These are phyloP conservation scores for Otolemur crassicaudatus DNA, from an alignment of 2,797 vertebrate genomes.

Conservation along the genomic window DNA sequence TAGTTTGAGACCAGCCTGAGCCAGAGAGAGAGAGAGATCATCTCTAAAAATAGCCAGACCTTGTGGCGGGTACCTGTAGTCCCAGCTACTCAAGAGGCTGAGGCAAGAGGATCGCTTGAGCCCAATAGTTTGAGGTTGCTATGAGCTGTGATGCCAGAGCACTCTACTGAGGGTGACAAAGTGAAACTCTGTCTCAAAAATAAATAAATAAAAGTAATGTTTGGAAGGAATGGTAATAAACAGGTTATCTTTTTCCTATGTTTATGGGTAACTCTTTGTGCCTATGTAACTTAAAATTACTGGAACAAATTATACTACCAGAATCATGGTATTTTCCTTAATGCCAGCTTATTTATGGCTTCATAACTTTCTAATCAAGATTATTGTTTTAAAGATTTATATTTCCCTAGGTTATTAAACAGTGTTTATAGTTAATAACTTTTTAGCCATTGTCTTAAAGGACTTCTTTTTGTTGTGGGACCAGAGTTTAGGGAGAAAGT, in stretches of 20 bases:
- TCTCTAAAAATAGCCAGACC: no score
- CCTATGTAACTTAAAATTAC: constrained; percentile 22
- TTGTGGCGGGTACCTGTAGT: no score
- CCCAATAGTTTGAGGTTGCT: no score
- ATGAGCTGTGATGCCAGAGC: no score
- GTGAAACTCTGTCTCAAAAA: no score
- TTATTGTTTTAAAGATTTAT: constrained; percentile 36
- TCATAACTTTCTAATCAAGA: constrained; percentile 62
- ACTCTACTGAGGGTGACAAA: no score
- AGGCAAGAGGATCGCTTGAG: no score
- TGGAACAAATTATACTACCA: background rate
- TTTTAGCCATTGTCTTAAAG: constrained; percentile 22
- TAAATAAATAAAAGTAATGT: background rate
- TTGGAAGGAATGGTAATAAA: constrained; percentile 3
- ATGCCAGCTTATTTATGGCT: constrained; percentile 55
- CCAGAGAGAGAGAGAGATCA: no score
- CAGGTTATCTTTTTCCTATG: background rate
- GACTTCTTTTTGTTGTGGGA: background rate
- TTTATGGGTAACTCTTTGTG: constrained; percentile 21
- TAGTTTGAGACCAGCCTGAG: no score
- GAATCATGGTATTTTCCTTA: constrained; percentile 10
- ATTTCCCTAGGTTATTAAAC: constrained; percentile 39
- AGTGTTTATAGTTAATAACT: background rate
- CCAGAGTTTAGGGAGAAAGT: constrained; percentile 33
- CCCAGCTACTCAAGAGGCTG: no score